phyloP scores from a whole-genome alignment of 2,113 vertebrate genomes.

The Rana temporaria region DNA sequence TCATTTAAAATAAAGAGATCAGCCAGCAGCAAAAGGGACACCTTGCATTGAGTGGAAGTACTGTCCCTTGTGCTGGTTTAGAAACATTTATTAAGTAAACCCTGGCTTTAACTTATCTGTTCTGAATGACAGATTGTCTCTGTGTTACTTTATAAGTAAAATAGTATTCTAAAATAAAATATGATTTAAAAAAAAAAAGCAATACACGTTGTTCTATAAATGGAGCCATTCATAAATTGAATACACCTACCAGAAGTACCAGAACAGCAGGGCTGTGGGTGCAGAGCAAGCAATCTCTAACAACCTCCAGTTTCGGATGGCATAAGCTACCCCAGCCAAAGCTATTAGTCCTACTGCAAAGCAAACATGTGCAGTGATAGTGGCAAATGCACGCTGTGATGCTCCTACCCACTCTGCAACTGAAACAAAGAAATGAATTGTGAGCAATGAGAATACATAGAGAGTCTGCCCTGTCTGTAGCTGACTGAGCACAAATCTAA shows the following conservation, averaged over 20 bases:
- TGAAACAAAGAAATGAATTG: constrained; percentile 56
- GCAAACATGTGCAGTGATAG: constrained; percentile 70
- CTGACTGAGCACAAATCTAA: too few species aligned
- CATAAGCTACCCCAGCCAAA: constrained; percentile 80
- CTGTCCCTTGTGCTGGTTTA: too few species aligned
- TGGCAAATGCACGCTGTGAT: constrained; percentile 73
- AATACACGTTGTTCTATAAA: too few species aligned
- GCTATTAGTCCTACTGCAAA: constrained; percentile 76
- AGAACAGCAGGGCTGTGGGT: constrained; percentile 68
- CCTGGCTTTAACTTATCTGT: too few species aligned
- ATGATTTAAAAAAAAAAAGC: too few species aligned
- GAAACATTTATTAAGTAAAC: too few species aligned
- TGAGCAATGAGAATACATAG: background rate
- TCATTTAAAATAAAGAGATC: too few species aligned
- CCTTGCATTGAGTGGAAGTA: too few species aligned
- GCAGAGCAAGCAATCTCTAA: constrained; percentile 77
- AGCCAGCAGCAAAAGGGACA: too few species aligned
- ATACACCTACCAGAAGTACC: constrained; percentile 76
- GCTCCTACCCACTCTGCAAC: constrained; percentile 86
- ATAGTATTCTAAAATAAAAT: too few species aligned
- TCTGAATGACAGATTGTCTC: too few species aligned
- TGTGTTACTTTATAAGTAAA: too few species aligned
- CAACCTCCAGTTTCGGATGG: constrained; percentile 82
- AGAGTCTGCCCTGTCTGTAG: background rate
- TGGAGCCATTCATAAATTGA: background rate